A percentile compares a stretch with the other conserved stretches of the same genome.
Evolutionary conservation across 2,797 vertebrate species (phyloP).

Genomic region (Diplodus puntazzo): DNA sequence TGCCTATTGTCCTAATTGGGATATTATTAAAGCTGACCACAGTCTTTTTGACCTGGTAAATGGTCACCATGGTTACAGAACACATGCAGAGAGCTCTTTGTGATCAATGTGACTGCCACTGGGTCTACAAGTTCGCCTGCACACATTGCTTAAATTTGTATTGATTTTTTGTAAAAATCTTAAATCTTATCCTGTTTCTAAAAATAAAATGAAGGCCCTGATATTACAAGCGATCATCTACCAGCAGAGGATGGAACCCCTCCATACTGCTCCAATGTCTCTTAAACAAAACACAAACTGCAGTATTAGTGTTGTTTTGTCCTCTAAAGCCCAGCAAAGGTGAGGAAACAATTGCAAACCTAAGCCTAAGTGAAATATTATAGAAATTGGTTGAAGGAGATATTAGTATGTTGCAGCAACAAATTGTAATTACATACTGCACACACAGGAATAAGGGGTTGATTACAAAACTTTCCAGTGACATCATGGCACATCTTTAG

Average conservation of each 20-base stretch:
- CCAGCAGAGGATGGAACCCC: not conserved
- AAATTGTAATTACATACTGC: not conserved
- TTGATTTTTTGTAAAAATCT: not conserved
- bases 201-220: not conserved
- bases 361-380: not conserved
- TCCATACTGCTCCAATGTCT: not conserved
- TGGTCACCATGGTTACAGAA: constrained; percentile 33
- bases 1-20: constrained; percentile 45
- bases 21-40: constrained; percentile 53
- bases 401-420: constrained; percentile 3
- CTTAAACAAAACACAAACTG: constrained; percentile 6
- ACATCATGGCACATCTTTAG: not conserved
- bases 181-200: not conserved
- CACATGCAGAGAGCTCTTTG: constrained; percentile 19
- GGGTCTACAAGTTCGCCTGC: constrained; percentile 28
- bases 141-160: constrained; percentile 1
- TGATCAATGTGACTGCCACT: not conserved
- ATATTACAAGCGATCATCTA: not conserved
- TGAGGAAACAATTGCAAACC: not conserved
- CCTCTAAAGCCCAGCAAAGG: not conserved
- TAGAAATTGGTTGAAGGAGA: not conserved
- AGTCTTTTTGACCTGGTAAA: constrained; percentile 43
- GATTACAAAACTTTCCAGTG: not conserved
- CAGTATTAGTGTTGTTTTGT: not conserved
- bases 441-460: not conserved